These are phyloP conservation scores for Melipona quadrifasciata DNA, from an alignment of 1,140 invertebrate genomes.

Conservation along the genomic window DNA sequence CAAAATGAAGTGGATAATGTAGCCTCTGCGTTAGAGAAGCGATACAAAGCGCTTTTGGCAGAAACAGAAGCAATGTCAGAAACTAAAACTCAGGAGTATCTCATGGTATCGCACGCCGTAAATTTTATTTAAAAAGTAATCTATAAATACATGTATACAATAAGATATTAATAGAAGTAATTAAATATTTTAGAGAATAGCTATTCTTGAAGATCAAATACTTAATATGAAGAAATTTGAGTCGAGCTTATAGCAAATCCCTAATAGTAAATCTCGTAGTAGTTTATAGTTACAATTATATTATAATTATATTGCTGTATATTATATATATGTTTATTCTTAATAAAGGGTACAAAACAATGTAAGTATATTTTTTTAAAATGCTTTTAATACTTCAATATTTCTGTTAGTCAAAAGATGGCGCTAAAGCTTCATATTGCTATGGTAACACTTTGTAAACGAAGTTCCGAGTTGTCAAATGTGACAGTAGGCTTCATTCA, in stretches of 20 bases:
- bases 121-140: slow-evolving; percentile 29
- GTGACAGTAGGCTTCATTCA: background rate
- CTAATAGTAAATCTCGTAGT: slow-evolving; percentile 11
- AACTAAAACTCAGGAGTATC: slow-evolving; percentile 54
- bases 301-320: slow-evolving; percentile 29
- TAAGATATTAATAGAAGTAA: background rate
- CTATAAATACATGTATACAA: background rate
- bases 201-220: slow-evolving; percentile 48
- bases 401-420: background rate
- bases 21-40: slow-evolving; percentile 45
- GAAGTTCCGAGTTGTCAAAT: slow-evolving; percentile 16
- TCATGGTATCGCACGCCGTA: slow-evolving; percentile 46
- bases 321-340: slow-evolving; percentile 12
- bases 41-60: slow-evolving; percentile 50
- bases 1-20: slow-evolving; percentile 53
- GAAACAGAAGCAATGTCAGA: slow-evolving; percentile 49
- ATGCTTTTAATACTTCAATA: background rate
- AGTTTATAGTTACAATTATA: slow-evolving; percentile 6
- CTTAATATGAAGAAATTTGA: slow-evolving; percentile 40
- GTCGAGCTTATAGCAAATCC: background rate
- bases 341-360: background rate
- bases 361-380: background rate
- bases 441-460: slow-evolving; percentile 41
- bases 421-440: slow-evolving; percentile 9
- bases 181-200: slow-evolving; percentile 55